Percentiles rank a stretch among this genome's conserved stretches.
These are phyloP conservation scores for Thaleichthys pacificus DNA, from an alignment of 2,797 vertebrate species.

Conservation along the genomic window DNA sequence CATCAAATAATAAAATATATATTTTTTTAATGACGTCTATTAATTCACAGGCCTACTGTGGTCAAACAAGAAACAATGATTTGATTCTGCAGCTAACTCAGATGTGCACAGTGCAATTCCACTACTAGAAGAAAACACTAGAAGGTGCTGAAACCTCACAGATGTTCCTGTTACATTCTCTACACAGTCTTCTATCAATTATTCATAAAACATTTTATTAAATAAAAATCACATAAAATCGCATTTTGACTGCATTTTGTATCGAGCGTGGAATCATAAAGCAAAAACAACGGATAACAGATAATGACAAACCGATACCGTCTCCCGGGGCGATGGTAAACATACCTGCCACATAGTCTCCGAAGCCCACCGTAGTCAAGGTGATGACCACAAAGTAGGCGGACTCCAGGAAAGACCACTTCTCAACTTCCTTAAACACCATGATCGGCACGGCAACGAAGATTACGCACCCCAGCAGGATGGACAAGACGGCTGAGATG, in stretches of 20 bases:
- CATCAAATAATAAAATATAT: no score
- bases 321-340: background rate
- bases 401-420: slow-evolving; percentile 82
- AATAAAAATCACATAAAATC: background rate
- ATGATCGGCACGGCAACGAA: slow-evolving; percentile 85
- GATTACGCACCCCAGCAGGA: slow-evolving; percentile 84
- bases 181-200: slow-evolving; percentile 44
- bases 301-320: background rate
- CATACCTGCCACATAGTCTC: slow-evolving; percentile 91
- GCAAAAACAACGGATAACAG: no score
- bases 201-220: slow-evolving; percentile 21
- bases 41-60: slow-evolving; percentile 24
- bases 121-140: background rate
- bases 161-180: background rate
- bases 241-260: no score
- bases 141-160: slow-evolving; percentile 10
- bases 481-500: slow-evolving; percentile 86
- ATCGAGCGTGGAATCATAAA: background rate
- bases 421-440: slow-evolving; percentile 82
- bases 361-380: slow-evolving; percentile 90
- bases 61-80: slow-evolving; percentile 49
- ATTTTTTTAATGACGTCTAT: background rate
- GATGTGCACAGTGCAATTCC: no score
- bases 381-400: slow-evolving; percentile 91
- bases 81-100: slow-evolving; percentile 21